Evolutionary conservation across 1,140 invertebrate species (phyloP), one percentile per base, ranked within the genome.

Genomic region (Eciton burchellii): DNA sequence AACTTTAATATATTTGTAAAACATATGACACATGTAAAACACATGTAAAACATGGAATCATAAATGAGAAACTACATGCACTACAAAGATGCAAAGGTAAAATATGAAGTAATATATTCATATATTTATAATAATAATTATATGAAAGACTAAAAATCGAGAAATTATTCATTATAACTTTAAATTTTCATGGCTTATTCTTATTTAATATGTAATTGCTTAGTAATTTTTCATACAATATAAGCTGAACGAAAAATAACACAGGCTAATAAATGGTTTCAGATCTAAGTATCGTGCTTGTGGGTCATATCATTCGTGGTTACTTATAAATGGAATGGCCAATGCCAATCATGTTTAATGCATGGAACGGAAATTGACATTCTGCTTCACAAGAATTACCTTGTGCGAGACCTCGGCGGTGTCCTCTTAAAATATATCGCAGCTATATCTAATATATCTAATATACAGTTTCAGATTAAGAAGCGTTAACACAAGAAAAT

Each of bases 361-460:
- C 24, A 82, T 81, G 49, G 26, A 70, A 24, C 57, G 66, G 54
- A 84, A 79, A 90, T 21, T 77, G 72, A 66, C 26, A 82, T 86
- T 54, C 26, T 81, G 76, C 52, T 81, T 21, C 4, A 12, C 19
- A 41, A 6, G 0, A 49, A 52, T 63, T 9, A 24, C 8, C n/a
- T 84, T 79, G 81, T 89, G 85, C 74, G 16, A 89, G 41, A 82
- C 70, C 82, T 89, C 68, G 88, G 85, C 83, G 11, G 52, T 14
- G 41, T 11, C 45, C 74, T 70, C 12, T 70, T 3, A 12, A 60
- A 56, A 57, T 24, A 26, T 57, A n/a, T 56, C 8, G 11, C 24
- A 47, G 49, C 47, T 21, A 19, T 35, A 12, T 21, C 24, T 54
- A n/a, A 56, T 35, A 6, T 35, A 76, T 3, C 1, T 12, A 9